A percentile compares a stretch with the other conserved stretches of the same genome.
phyloP scores from a whole-genome alignment of 2,113 vertebrate species.

The Tupaia chinensis region DNA sequence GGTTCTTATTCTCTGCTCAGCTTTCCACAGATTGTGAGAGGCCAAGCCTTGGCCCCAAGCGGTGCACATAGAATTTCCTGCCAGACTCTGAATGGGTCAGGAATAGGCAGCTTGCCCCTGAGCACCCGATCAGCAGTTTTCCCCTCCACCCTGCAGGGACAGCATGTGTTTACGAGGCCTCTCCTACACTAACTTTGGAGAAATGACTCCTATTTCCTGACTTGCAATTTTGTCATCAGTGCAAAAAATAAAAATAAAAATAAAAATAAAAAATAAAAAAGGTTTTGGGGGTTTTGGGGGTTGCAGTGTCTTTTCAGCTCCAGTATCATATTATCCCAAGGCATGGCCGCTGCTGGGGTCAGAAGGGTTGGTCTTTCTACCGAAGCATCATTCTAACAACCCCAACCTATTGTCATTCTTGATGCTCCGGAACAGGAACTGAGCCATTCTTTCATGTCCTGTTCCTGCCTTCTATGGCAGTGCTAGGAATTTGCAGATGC shows the following conservation, averaged over 20 bases:
- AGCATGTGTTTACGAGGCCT: not conserved
- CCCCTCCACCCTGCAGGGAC: accelerated
- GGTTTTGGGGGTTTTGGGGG: not conserved
- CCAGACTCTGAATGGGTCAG: accelerated
- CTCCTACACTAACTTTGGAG: not conserved
- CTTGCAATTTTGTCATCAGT: not conserved
- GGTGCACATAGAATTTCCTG: not conserved
- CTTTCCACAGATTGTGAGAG: not conserved
- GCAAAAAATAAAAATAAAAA: no score
- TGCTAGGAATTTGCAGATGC: not conserved
- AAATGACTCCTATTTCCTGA: not conserved
- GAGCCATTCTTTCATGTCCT: not conserved
- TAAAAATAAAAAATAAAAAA: not conserved
- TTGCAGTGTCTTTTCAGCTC: not conserved
- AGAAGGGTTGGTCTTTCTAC: not conserved
- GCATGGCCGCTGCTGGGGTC: not conserved
- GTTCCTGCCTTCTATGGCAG: not conserved
- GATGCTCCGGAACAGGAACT: not conserved
- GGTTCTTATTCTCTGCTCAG: not conserved
- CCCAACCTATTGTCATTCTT: not conserved
- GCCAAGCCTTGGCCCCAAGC: not conserved
- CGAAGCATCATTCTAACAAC: not conserved
- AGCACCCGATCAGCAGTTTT: accelerated
- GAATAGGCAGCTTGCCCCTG: not conserved
- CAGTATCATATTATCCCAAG: not conserved